Percentiles rank a stretch among this genome's conserved stretches.
phyloP scores from a whole-genome alignment of 2,888 invertebrate genomes.

The Apantesis nais region DNA sequence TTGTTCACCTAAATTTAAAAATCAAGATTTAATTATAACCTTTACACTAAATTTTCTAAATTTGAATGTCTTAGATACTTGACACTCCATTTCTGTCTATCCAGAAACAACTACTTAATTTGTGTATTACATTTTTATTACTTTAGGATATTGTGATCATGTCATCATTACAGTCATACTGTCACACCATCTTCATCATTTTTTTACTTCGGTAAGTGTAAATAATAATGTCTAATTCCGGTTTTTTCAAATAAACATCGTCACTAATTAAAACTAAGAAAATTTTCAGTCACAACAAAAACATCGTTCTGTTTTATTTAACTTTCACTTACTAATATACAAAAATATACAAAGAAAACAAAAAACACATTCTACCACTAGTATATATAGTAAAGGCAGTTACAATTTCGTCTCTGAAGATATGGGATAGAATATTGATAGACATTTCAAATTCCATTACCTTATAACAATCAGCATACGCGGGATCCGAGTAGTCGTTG shows the following conservation, averaged over 20 bases:
- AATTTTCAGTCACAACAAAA: neutral
- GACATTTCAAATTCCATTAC: slow-evolving; percentile 55
- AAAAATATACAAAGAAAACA: neutral
- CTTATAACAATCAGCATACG: slow-evolving; percentile 91
- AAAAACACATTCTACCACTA: neutral
- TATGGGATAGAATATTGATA: slow-evolving; percentile 46
- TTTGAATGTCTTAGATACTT: neutral
- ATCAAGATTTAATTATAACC: neutral
- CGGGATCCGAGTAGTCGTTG: slow-evolving; percentile 91
- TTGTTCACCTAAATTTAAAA: slow-evolving; percentile 86
- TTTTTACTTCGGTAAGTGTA: neutral
- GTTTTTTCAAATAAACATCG: neutral
- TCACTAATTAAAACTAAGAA: neutral
- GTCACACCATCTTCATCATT: neutral
- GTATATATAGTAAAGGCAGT: neutral
- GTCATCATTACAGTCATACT: no score
- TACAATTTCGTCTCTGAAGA: slow-evolving; percentile 24
- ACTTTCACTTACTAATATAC: neutral
- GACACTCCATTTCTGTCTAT: neutral
- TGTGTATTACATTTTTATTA: neutral
- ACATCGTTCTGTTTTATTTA: neutral
- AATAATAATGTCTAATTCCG: neutral
- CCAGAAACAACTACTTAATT: neutral
- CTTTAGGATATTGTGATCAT: neutral
- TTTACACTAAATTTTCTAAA: neutral